Evolutionary conservation across 2,113 vertebrate species (phyloP).

Genomic region (Cnemophilus loriae): DNA sequence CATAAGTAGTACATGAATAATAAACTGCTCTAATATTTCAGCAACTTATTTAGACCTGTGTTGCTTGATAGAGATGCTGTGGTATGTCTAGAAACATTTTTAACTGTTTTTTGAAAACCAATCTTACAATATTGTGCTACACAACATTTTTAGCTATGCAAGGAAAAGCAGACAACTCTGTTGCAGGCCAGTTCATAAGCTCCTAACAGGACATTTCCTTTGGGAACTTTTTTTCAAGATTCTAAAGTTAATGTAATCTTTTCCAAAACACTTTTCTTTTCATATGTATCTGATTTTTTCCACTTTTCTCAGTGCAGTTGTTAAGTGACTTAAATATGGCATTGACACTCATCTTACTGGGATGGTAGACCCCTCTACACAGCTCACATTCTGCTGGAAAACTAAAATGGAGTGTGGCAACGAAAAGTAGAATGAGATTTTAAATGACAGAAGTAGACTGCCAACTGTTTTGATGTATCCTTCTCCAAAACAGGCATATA

Average conservation of each 20-base stretch:
- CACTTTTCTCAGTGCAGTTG: neutral
- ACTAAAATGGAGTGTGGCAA: slow-evolving; percentile 54
- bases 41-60: slow-evolving; percentile 59
- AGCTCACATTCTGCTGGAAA: slow-evolving; percentile 63
- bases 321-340: slow-evolving; percentile 24
- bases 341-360: slow-evolving; percentile 7
- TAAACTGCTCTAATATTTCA: slow-evolving; percentile 61
- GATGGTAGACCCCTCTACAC: neutral
- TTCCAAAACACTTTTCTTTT: neutral
- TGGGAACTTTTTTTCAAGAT: neutral
- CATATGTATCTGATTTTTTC: neutral
- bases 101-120: slow-evolving; percentile 54
- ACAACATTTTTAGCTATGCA: slow-evolving; percentile 47
- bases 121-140: slow-evolving; percentile 60
- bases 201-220: slow-evolving; percentile 6
- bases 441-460: slow-evolving; percentile 68
- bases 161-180: slow-evolving; percentile 58
- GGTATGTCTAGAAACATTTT: slow-evolving; percentile 13
- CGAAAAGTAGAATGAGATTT: slow-evolving; percentile 47
- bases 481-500: slow-evolving; percentile 60
- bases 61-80: slow-evolving; percentile 57
- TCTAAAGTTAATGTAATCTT: neutral
- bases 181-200: slow-evolving; percentile 51
- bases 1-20: slow-evolving; percentile 61
- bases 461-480: slow-evolving; percentile 64